Evolutionary conservation across 2,113 vertebrate genomes (phyloP).

Genomic region (Phrynosoma platyrhinos): DNA sequence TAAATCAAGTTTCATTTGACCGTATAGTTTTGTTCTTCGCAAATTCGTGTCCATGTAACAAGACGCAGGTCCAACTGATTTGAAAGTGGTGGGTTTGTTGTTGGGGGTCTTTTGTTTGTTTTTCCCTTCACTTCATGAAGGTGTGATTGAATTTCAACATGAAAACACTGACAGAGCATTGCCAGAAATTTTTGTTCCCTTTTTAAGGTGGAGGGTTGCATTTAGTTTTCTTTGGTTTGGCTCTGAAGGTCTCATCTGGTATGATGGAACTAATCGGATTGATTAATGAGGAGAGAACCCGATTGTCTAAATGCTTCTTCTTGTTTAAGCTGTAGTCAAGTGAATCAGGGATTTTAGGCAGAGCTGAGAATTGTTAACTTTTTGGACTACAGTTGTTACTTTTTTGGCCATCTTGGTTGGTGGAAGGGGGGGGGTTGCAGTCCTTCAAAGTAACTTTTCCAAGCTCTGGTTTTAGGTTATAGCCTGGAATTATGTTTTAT

Average conservation of each 20-base stretch:
- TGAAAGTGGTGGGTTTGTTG: not conserved
- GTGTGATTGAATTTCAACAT: not conserved
- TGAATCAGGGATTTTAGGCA: conserved; percentile 44
- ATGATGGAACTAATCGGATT: conserved; percentile 47
- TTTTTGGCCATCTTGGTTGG: not conserved
- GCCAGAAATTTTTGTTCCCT: conserved; percentile 25
- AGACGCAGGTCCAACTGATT: not conserved
- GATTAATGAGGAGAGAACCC: conserved; percentile 58
- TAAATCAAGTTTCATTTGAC: not conserved
- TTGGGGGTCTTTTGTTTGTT: not conserved
- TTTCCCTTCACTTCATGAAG: not conserved
- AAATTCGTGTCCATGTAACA: not conserved
- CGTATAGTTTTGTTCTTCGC: not conserved
- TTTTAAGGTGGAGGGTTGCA: not conserved
- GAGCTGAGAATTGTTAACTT: not conserved
- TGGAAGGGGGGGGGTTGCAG: not conserved
- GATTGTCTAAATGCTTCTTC: conserved; percentile 46
- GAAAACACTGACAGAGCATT: conserved; percentile 13
- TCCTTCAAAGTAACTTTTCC: not conserved
- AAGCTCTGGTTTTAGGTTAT: conserved; percentile 22
- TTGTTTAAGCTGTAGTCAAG: conserved; percentile 38
- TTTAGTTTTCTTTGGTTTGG: conserved; percentile 20
- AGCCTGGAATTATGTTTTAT: not conserved
- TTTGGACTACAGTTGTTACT: not conserved
- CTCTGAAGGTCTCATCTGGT: conserved; percentile 45